These are phyloP conservation scores for Rhynchomys soricoides DNA, from an alignment of 2,113 vertebrate species.

Conservation along the genomic window DNA sequence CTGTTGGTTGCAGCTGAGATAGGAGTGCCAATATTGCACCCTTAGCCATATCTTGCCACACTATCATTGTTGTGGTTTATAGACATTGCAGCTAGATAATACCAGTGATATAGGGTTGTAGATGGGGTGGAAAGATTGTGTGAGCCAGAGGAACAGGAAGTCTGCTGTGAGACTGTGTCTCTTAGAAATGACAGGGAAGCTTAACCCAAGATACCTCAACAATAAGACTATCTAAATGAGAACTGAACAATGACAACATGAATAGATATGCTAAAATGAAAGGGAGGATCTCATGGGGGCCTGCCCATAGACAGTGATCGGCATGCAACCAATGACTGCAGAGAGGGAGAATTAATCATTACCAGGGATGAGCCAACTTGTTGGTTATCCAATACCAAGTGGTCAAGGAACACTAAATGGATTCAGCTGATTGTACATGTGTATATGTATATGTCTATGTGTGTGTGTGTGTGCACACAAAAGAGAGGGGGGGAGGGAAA, in stretches of 20 bases:
- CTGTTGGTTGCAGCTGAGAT: neutral
- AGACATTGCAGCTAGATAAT: neutral
- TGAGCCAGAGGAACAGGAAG: neutral
- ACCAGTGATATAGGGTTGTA: neutral
- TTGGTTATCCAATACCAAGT: neutral
- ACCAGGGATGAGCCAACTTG: neutral
- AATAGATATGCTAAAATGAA: neutral
- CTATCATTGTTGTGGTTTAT: neutral
- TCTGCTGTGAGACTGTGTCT: neutral
- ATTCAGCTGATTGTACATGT: neutral
- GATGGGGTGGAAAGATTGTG: neutral
- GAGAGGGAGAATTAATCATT: neutral
- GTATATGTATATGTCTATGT: no score
- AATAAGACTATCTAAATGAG: neutral
- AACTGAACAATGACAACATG: neutral
- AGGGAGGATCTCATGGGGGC: neutral
- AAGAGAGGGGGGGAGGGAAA: neutral
- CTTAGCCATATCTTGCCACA: neutral
- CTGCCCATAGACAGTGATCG: neutral
- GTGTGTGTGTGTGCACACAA: neutral
- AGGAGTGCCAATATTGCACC: no score
- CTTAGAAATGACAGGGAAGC: neutral
- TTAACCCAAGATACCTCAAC: neutral
- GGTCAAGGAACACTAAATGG: neutral
- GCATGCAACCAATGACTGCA: neutral